A percentile compares a stretch with the other conserved stretches of the same genome.
These are phyloP conservation scores for Lepidochitona cinerea DNA, from an alignment of 2,888 invertebrate species.

Conservation along the genomic window DNA sequence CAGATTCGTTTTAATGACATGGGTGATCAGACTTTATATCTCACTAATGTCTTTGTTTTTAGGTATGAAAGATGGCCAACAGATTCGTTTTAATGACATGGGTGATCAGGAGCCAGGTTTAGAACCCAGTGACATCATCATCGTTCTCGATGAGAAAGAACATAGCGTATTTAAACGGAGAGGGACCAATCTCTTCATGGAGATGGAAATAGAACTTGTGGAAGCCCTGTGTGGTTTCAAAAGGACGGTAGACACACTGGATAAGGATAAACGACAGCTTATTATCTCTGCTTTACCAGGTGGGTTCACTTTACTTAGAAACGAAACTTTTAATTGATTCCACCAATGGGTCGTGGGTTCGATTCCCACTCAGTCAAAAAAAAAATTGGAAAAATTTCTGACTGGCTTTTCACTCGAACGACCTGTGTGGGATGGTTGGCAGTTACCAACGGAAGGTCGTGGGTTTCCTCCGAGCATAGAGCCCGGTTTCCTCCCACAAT, in stretches of 20 bases:
- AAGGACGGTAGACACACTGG: constrained; percentile 89
- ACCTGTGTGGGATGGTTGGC: too few species aligned
- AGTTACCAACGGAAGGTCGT: too few species aligned
- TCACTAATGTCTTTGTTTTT: constrained; percentile 2
- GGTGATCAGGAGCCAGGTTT: constrained; percentile 97
- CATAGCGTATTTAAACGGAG: constrained; percentile 80
- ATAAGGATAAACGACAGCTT: constrained; percentile 86
- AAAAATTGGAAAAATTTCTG: too few species aligned
- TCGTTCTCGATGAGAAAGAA: constrained; percentile 94
- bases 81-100: constrained; percentile 92
- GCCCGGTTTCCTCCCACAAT: too few species aligned
- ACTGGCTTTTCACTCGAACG: too few species aligned
- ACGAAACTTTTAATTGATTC: too few species aligned
- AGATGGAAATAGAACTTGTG: constrained; percentile 88
- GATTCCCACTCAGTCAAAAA: too few species aligned
- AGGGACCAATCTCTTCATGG: constrained; percentile 82
- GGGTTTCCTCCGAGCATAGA: too few species aligned
- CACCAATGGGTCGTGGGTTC: too few species aligned
- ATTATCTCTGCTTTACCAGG: constrained; percentile 85
- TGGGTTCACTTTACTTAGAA: too few species aligned
- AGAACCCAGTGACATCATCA: constrained; percentile 95
- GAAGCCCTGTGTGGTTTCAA: constrained; percentile 97
- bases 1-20: too few species aligned
- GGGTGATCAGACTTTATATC: too few species aligned
- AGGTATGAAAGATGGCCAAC: constrained; percentile 97